Evolutionary conservation across 1,140 invertebrate species (phyloP), one percentile per base, ranked within the genome.

Genomic region (Bicyclus anynana): DNA sequence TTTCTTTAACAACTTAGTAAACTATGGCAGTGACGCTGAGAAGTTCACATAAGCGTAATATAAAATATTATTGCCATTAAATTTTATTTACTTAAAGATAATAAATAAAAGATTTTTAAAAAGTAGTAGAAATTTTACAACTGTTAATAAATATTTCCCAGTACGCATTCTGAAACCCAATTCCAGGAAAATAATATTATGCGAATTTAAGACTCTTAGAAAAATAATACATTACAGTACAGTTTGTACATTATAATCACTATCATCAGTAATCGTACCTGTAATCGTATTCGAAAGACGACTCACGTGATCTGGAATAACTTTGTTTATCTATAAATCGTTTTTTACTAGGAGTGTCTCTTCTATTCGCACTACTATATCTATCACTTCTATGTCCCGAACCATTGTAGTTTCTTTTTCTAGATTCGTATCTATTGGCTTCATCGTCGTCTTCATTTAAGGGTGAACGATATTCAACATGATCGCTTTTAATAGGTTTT

Each of bases 241-340:
- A n/a, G n/a, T n/a, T n/a, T n/a, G n/a, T n/a, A n/a, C 37, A 14
- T 4, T 17, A 16, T 16, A 5, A 40, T 17, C 37, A 40, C 0
- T 40, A 40, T 12, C 37, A 9, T 27, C 26, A 69, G 42, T 78
- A 81, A 55, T 81, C 75, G 26, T 72, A 67, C 53, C 51, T 72
- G 57, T 52, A 81, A 57, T 75, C 67, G 40, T 59, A 77, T n/a
- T 59, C 21, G 37, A 47, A 12, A 1, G 58, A 44, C 14, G 54
- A 55, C 5, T 35, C 44, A 9, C 18, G 18, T 7, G 33, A 35
- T 21, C 47, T 50, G 4, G 29, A 26, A 33, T 47, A 35, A 27
- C 49, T 42, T 47, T 12, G 16, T 48, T 53, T 42, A 46, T 50
- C 4, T 51, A 14, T 23, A 46, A 9, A n/a, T 17, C 7, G 13